A percentile compares a stretch with the other conserved stretches of the same genome.
These are phyloP conservation scores for Apodemus speciosus DNA, from an alignment of 2,113 vertebrate species.

Conservation along the genomic window DNA sequence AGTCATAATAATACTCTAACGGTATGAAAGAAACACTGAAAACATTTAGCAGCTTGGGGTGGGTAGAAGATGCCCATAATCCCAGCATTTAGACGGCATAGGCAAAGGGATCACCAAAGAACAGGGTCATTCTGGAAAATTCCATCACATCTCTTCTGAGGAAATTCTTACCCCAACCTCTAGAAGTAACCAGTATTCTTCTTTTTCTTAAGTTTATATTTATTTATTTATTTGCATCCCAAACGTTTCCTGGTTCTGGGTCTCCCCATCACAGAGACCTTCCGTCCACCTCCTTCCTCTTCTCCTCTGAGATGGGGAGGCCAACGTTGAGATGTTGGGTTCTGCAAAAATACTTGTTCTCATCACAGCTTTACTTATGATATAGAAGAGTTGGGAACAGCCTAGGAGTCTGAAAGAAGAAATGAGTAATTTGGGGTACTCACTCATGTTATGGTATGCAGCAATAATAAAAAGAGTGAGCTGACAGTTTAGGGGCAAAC, in stretches of 20 bases:
- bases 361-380: constrained; percentile 26
- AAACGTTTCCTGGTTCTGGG: too few species aligned
- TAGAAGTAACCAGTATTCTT: not conserved
- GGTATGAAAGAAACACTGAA: not conserved
- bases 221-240: too few species aligned
- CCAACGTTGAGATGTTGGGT: constrained; percentile 24
- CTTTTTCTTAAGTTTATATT: not conserved
- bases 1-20: constrained; percentile 21
- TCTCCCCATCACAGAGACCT: too few species aligned
- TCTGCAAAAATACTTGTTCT: constrained; percentile 9
- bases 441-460: not conserved
- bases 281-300: too few species aligned
- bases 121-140: not conserved
- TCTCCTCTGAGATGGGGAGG: not conserved
- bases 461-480: not conserved
- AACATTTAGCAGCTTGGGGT: not conserved
- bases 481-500: not conserved
- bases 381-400: not conserved
- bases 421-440: not conserved
- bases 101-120: not conserved
- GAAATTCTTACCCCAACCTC: not conserved
- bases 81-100: not conserved
- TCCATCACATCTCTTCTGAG: not conserved
- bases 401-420: not conserved
- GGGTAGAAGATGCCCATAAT: not conserved